Evolutionary conservation across 35 echinoderm and acorn worm genomes (phyloP).

Genomic region (Acanthaster planci): DNA sequence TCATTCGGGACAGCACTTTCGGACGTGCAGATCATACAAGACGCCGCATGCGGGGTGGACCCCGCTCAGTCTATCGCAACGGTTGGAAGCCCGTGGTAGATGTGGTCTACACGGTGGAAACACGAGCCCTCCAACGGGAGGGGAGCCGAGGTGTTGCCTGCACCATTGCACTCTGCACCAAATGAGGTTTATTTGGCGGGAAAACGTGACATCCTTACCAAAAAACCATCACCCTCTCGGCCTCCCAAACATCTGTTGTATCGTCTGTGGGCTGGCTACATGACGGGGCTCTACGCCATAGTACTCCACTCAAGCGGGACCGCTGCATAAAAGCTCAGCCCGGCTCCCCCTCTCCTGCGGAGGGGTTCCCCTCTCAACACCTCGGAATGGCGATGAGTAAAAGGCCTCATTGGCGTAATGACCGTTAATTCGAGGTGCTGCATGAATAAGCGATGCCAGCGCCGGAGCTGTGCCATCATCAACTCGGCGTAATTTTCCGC

Average conservation of each 20-base stretch:
- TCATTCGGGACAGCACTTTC: neutral
- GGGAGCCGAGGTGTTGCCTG: conserved; percentile 21
- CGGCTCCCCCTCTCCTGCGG: neutral
- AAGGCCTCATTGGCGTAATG: neutral
- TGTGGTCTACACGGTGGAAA: neutral
- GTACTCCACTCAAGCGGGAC: neutral
- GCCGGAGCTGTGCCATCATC: conserved; percentile 32
- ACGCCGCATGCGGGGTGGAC: neutral
- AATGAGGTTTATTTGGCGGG: conserved; percentile 26
- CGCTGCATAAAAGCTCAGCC: neutral
- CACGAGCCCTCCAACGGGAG: neutral
- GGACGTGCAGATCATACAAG: conserved; percentile 1
- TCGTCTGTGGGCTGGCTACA: conserved; percentile 17
- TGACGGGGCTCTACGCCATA: conserved; percentile 1
- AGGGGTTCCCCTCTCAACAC: conserved; percentile 20
- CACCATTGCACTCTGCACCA: conserved; percentile 18
- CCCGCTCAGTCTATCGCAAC: neutral
- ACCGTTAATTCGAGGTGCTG: neutral
- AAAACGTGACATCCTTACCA: conserved; percentile 20
- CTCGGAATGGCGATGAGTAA: conserved; percentile 4
- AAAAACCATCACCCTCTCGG: neutral
- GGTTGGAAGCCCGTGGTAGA: neutral
- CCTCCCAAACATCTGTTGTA: conserved; percentile 15
- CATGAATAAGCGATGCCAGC: conserved; percentile 14
- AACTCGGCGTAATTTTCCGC: conserved; percentile 24